Conservation (phyloP, 2,113 vertebrate species). For the Scytalopus superciliaris region DNA sequence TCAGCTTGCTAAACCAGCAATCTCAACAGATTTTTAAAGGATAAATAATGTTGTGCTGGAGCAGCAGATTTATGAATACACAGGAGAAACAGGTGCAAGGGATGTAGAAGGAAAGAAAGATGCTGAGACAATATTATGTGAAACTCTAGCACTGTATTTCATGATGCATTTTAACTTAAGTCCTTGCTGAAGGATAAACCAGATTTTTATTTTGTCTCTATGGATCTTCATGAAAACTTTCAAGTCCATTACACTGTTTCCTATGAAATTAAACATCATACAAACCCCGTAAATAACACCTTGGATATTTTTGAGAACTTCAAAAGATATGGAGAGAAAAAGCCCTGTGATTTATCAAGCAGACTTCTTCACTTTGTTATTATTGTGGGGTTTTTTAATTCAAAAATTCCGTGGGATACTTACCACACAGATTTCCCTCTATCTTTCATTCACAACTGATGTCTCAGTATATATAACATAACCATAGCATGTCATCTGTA, state of each 20-base stretch:
- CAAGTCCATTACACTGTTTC: not conserved
- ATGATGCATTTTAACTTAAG: not conserved
- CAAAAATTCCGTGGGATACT: not conserved
- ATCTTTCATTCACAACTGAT: not conserved
- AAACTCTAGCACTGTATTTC: not conserved
- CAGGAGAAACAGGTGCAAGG: slow-evolving; percentile 37
- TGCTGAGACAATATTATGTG: not conserved
- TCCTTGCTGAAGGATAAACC: not conserved
- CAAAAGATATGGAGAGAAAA: not conserved
- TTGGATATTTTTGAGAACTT: not conserved
- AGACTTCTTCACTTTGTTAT: not conserved
- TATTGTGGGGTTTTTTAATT: fast-evolving
- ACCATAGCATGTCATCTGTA: not conserved
- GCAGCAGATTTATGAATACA: slow-evolving; percentile 24
- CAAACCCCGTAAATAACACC: not conserved
- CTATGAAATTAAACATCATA: not conserved
- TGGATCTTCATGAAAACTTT: not conserved
- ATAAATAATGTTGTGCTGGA: not conserved
- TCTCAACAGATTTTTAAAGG: slow-evolving; percentile 12
- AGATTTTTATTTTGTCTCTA: not conserved
- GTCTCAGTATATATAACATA: not conserved
- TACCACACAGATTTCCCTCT: not conserved
- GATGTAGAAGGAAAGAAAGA: not conserved
- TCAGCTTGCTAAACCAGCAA: not conserved
- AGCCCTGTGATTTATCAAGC: not conserved